Evolutionary conservation across 2,888 invertebrate species (phyloP), one percentile per base, ranked within the genome.

Genomic region (Hypolimnas misippus): DNA sequence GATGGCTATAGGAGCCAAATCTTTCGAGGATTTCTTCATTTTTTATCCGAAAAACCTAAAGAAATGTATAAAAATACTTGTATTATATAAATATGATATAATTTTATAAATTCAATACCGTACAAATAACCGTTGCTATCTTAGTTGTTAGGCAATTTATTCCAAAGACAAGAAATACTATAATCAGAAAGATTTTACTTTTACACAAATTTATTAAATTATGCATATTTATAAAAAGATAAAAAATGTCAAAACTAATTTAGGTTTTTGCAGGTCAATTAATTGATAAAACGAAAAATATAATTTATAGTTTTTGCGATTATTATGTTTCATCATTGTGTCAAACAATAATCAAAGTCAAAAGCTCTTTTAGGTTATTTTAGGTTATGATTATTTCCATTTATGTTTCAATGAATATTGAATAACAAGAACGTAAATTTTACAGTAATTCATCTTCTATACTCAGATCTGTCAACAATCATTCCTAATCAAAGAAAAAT

Each of bases 1-100:
- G 52, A 93, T 85, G 46, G 84, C 91, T 33, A 92, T 90, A 1
- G 92, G 92, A 4, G 92, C 92, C 68, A 92, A 76, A 69, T 92
- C 92, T 67, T 89, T 90, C 63, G 73, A 66, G 5, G 69, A 68
- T 75, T 87, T 87, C 73, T 84, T 83, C 86, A 87, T 85, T 71
- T 73, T 81, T 44, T 51, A 46, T 12, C 21, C 12, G 8, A n/a
- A 21, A 12, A n/a, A 12, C 12, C 12, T 19, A n/a, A 1, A 4
- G n/a, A 46, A 8, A 59, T 42, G 8, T 53, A 19, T 12, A 44
- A 7, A 17, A 56, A 44, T 31, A 31, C 31, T 50, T 16, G 1
- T 21, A 46, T 21, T 17, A 19, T 12, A 46, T 1, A n/a, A 38
- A n/a, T n/a, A 38, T 38, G 12, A 38, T 38, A 3, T 33, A 33